A percentile compares a stretch with the other conserved stretches of the same genome.
phyloP scores from a whole-genome alignment of 2,888 invertebrate species.

The Pyrocoelia pectoralis region DNA sequence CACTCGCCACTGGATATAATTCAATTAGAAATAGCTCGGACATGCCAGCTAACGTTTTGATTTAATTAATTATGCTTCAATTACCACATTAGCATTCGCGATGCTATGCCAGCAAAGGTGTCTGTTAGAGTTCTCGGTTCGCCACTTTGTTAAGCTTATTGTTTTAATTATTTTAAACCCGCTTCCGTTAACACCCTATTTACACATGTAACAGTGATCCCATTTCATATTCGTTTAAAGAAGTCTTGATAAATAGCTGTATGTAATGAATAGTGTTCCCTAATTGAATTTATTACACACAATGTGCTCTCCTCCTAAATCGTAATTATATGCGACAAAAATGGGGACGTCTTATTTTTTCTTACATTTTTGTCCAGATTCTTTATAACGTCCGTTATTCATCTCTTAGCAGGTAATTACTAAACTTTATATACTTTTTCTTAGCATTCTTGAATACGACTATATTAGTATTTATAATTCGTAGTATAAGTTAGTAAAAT shows the following conservation, averaged over 20 bases:
- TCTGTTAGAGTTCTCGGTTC: constrained; percentile 27
- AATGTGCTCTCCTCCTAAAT: not conserved
- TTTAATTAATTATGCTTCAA: constrained; percentile 56
- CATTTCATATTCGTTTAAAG: not conserved
- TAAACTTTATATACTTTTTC: constrained; percentile 3
- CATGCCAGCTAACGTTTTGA: constrained; percentile 49
- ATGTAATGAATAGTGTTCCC: not conserved
- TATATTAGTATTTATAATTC: constrained; percentile 33
- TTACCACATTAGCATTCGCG: constrained; percentile 52
- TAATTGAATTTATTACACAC: too few species aligned
- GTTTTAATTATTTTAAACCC: constrained; percentile 30
- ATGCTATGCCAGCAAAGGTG: constrained; percentile 42
- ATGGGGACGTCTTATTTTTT: not conserved
- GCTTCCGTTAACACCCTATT: not conserved
- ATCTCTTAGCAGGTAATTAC: not conserved
- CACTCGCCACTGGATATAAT: constrained; percentile 47
- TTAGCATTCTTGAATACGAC: constrained; percentile 12
- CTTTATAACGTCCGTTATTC: constrained; percentile 9
- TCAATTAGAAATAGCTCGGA: constrained; percentile 49
- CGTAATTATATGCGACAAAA: not conserved
- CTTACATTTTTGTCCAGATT: constrained; percentile 1
- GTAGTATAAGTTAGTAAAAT: constrained; percentile 28
- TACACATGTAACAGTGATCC: not conserved
- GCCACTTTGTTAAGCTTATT: constrained; percentile 16
- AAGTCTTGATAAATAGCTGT: not conserved